Evolutionary conservation across 2,113 vertebrate genomes (phyloP).

Genomic region (Actinemys pallida): DNA sequence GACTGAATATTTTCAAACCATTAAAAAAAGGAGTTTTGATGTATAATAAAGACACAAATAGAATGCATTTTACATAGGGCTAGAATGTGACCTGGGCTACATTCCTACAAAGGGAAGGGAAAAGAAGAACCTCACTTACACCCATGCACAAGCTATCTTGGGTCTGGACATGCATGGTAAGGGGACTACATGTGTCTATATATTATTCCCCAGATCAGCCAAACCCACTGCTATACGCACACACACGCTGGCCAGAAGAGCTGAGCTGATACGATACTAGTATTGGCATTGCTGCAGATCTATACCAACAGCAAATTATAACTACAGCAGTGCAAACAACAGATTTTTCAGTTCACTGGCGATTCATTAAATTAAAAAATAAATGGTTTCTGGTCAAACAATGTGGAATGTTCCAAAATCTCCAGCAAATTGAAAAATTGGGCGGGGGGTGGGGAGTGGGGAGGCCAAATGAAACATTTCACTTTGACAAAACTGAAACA

Average conservation of each 20-base stretch:
- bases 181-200: background rate
- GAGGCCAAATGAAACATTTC: background rate
- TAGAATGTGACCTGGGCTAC: background rate
- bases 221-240: background rate
- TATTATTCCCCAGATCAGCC: background rate
- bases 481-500: background rate
- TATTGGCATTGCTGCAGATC: background rate
- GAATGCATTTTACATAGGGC: background rate
- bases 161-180: background rate
- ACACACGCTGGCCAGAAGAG: background rate
- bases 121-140: background rate
- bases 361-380: no score
- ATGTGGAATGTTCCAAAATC: background rate
- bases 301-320: background rate
- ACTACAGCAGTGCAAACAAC: background rate
- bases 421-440: background rate
- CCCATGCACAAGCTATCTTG: fast-evolving
- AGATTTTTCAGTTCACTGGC: no score
- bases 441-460: no score
- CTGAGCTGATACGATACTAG: background rate
- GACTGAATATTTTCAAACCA: background rate
- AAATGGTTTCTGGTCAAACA: background rate
- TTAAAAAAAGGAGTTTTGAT: background rate
- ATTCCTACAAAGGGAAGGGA: background rate
- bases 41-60: background rate